These are phyloP conservation scores for Lysandra bellargus DNA, from an alignment of 2,888 invertebrate species.

Conservation along the genomic window DNA sequence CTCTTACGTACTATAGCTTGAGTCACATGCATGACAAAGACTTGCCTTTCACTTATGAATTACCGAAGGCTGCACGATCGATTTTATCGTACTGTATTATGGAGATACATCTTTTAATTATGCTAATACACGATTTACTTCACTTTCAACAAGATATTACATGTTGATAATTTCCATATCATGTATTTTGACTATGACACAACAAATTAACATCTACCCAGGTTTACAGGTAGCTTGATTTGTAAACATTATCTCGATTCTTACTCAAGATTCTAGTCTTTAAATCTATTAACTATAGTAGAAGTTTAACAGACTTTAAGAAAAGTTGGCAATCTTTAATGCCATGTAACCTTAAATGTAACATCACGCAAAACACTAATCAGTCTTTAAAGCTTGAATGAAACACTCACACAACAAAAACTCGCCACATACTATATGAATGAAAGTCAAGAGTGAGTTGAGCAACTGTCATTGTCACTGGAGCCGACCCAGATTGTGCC, in stretches of 20 bases:
- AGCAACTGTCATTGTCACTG: slow-evolving; percentile 19
- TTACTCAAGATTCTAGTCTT: background rate
- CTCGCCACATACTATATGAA: background rate
- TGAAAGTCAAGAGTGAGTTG: slow-evolving; percentile 23
- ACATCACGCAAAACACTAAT: too few species aligned
- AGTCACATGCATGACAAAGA: slow-evolving; percentile 34
- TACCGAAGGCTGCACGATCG: slow-evolving; percentile 60
- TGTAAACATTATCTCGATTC: background rate
- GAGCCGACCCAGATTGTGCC: slow-evolving; percentile 65
- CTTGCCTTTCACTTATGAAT: slow-evolving; percentile 73
- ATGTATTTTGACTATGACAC: background rate
- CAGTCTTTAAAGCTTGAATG: background rate
- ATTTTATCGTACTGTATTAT: slow-evolving; percentile 1
- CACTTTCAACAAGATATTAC: slow-evolving; percentile 22
- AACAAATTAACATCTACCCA: background rate
- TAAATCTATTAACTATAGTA: too few species aligned
- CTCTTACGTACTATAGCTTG: background rate
- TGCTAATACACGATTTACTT: slow-evolving; percentile 23
- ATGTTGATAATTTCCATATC: background rate
- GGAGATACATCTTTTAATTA: slow-evolving; percentile 11
- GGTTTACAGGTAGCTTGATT: background rate
- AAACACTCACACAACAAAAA: too few species aligned
- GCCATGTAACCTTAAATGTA: too few species aligned
- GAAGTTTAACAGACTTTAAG: too few species aligned
- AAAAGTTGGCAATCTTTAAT: too few species aligned